Evolutionary conservation across 2,113 vertebrate genomes (phyloP).

Genomic region (Chlamydotis undulata): DNA sequence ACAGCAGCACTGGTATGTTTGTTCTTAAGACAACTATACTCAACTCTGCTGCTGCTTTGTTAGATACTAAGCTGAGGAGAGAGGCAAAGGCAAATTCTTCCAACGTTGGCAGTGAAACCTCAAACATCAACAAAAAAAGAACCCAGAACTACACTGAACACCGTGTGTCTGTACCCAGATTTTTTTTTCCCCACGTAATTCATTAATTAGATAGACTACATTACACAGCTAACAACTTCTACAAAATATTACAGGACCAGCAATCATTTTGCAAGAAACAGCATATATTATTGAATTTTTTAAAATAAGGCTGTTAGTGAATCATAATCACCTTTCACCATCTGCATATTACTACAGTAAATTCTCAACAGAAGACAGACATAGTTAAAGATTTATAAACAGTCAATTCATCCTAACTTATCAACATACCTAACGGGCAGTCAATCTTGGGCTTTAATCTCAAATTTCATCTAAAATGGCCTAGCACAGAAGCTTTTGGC

Average conservation of each 20-base stretch:
- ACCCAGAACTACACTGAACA: background rate
- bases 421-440: background rate
- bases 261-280: background rate
- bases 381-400: background rate
- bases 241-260: background rate
- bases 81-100: background rate
- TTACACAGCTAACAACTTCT: background rate
- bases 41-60: background rate
- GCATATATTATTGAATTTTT: background rate
- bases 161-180: background rate
- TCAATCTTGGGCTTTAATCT: background rate
- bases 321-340: background rate
- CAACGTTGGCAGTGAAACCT: background rate
- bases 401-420: background rate
- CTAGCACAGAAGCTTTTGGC: background rate
- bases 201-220: background rate
- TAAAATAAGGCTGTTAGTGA: background rate
- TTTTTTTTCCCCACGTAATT: background rate
- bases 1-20: background rate
- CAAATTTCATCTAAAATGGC: background rate
- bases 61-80: background rate
- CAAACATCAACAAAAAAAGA: background rate
- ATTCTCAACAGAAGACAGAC: background rate
- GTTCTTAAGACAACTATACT: background rate
- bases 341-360: background rate